Conservation (phyloP, 2,113 vertebrate genomes). For the Otolemur garnettii region DNA sequence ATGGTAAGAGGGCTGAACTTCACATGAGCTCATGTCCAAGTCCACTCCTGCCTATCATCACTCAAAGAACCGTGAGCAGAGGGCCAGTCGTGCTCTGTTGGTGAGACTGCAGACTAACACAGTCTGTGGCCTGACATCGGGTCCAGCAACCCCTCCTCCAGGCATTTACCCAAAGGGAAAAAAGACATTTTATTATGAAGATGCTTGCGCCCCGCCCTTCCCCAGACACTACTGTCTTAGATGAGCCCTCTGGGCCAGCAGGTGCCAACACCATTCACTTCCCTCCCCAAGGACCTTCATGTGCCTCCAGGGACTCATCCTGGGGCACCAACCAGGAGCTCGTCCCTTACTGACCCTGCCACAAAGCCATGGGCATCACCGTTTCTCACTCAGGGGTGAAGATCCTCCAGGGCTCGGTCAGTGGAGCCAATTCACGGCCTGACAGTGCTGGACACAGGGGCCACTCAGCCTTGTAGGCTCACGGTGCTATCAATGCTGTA, state of each 20-base stretch:
- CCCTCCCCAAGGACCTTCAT: too few relatives aligned
- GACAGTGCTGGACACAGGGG: too few relatives aligned
- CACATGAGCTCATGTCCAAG: neutral
- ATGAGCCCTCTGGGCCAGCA: fast-evolving
- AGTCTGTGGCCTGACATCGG: too few relatives aligned
- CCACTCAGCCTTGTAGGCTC: fast-evolving
- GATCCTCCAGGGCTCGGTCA: fast-evolving
- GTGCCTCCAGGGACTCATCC: fast-evolving
- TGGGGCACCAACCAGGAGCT: neutral
- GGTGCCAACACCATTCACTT: fast-evolving
- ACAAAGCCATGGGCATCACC: too few relatives aligned
- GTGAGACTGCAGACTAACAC: too few relatives aligned
- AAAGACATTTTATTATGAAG: too few relatives aligned
- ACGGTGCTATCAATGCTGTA: fast-evolving
- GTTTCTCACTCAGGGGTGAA: neutral
- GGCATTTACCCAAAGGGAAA: too few relatives aligned
- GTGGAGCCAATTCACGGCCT: fast-evolving
- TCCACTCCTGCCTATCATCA: neutral
- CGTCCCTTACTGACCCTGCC: fast-evolving
- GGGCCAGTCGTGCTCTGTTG: too few relatives aligned
- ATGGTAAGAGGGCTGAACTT: neutral
- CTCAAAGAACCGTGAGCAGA: neutral
- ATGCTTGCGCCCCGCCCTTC: neutral
- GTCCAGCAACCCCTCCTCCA: too few relatives aligned
- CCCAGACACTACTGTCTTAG: fast-evolving